Evolutionary conservation across 2,888 invertebrate species (phyloP), one percentile per base, ranked within the genome.

Genomic region (Stegana nigrithorax): DNA sequence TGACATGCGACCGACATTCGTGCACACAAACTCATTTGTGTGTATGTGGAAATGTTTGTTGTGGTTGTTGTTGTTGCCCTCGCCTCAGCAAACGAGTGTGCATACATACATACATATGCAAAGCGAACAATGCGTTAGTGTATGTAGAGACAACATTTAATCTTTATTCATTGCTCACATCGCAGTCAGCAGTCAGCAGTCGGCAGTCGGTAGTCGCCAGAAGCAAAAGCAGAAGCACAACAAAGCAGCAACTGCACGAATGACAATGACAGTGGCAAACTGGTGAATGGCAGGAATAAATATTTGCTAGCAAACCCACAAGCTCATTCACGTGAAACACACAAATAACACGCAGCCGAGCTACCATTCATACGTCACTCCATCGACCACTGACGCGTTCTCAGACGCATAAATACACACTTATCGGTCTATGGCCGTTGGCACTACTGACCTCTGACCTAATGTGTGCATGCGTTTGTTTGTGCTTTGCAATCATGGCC

Each of bases 261-360:
- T 53, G 14, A 53, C 79, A 75, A 75, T 79, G 75, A 73, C 73
- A 75, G 78, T 65, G 67, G 78, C 75, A 63, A 79, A 75, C 77
- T 75, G 78, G 75, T 72, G 73, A 79, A 55, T 68, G 69, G 68
- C 79, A 75, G 73, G 73, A 75, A 77, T 77, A 75, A 75, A 75
- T 75, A 79, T 75, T 75, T 79, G 80, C 70, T 73, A 80, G 75
- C 67, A 70, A 70, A 65, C 75, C 72, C 72, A 62, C 67, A 75
- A 71, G 64, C 65, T 63, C 63, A 66, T 12, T 26, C 50, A 50
- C n/a, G n/a, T n/a, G n/a, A 36, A 36, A 3, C 36, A 36, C 14
- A 14, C 36, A 36, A 36, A 36, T 36, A 14, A 36, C 36, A 36
- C 10, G 36, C 36, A 36, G 36, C 4, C 4, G 14, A 14, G 36